phyloP scores from a whole-genome alignment of 2,113 vertebrate genomes.

The Sander lucioperca region DNA sequence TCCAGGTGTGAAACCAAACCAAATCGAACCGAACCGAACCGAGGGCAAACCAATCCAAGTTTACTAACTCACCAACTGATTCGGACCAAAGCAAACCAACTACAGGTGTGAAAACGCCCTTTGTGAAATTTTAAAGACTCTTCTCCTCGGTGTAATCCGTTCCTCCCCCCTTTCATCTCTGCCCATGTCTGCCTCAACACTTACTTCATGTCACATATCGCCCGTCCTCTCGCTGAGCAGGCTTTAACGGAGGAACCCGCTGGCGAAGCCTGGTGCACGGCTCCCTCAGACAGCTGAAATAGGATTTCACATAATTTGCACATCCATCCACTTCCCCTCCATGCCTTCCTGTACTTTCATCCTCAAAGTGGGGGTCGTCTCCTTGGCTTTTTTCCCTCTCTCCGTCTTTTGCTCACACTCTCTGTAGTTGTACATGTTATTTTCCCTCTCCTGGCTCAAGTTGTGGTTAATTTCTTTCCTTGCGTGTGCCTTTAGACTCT shows the following conservation, averaged over 20 bases:
- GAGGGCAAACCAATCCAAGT: too few species aligned
- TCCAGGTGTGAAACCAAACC: too few species aligned
- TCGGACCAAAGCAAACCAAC: too few species aligned
- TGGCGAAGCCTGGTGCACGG: background rate
- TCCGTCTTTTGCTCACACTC: constrained; percentile 11
- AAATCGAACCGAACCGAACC: too few species aligned
- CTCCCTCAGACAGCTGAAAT: constrained; percentile 48
- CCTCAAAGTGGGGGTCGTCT: constrained; percentile 31
- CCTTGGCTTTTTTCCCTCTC: background rate
- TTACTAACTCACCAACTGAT: too few species aligned
- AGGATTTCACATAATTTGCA: constrained; percentile 44
- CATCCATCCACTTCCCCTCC: constrained; percentile 42
- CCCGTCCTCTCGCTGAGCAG: constrained; percentile 8
- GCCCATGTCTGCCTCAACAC: constrained; percentile 35
- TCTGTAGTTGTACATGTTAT: constrained; percentile 47
- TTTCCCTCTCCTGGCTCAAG: constrained; percentile 4
- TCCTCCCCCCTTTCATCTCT: constrained; percentile 61
- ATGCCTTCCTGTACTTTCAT: constrained; percentile 52
- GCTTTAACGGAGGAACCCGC: constrained; percentile 16
- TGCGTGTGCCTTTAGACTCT: background rate
- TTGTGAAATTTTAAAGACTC: constrained; percentile 56
- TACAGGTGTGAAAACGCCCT: too few species aligned
- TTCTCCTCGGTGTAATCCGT: constrained; percentile 61
- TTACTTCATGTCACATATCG: constrained; percentile 18
- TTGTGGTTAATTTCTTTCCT: background rate